phyloP scores from a whole-genome alignment of 2,797 vertebrate genomes.

The Poecilia gillii region DNA sequence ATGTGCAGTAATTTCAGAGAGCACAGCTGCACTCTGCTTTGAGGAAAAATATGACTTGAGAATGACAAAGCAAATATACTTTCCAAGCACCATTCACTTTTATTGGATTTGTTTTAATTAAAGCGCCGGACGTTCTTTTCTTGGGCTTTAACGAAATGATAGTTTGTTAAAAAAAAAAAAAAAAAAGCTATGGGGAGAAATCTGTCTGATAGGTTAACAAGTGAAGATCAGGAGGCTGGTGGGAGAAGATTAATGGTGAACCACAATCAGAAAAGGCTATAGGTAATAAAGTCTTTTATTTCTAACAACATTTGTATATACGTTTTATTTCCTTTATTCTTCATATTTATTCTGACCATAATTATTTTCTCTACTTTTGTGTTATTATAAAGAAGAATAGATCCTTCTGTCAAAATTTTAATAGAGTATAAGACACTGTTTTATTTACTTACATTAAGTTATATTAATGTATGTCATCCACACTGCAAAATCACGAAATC shows the following conservation, averaged over 20 bases:
- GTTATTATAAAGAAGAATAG: neutral
- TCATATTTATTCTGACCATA: neutral
- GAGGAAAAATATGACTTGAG: conserved; percentile 61
- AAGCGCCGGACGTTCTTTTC: conserved; percentile 45
- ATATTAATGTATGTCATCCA: neutral
- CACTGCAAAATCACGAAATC: too few relatives aligned
- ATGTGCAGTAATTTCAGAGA: conserved; percentile 67
- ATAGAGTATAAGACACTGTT: neutral
- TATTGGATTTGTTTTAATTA: conserved; percentile 65
- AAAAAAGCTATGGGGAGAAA: conserved; percentile 18
- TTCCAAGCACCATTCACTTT: conserved; percentile 61
- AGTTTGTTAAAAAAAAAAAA: neutral
- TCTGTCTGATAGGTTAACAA: conserved; percentile 44
- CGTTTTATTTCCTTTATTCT: neutral
- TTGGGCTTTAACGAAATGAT: conserved; percentile 39
- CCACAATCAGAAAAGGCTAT: conserved; percentile 19
- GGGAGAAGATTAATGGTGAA: conserved; percentile 28
- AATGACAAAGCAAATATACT: conserved; percentile 69
- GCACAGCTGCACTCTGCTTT: conserved; percentile 57
- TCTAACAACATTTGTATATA: neutral
- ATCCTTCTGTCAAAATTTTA: neutral
- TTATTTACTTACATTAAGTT: neutral
- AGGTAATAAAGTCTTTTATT: conserved; percentile 16
- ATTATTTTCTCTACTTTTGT: neutral
- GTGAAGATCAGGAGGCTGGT: conserved; percentile 31